Conservation (phyloP, 2,113 vertebrate genomes). For the Crocuta crocuta region DNA sequence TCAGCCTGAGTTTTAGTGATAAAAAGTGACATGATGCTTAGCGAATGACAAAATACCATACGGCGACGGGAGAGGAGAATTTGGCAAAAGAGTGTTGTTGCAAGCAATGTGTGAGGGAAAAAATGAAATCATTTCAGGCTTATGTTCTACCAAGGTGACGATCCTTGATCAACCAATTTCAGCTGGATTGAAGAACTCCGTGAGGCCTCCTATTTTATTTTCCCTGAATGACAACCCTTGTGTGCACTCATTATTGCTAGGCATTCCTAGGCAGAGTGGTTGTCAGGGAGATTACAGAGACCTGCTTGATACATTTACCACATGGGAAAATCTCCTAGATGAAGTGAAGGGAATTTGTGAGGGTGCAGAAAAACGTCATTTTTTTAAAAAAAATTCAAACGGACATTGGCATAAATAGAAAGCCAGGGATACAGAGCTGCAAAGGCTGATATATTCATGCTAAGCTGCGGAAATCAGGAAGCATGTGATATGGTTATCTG, state of each 20-base stretch:
- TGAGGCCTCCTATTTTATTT: neutral
- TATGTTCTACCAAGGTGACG: neutral
- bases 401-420: neutral
- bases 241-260: neutral
- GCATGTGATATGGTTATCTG: constrained; percentile 22
- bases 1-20: neutral
- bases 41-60: neutral
- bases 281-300: neutral
- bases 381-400: neutral
- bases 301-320: neutral
- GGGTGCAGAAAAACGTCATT: neutral
- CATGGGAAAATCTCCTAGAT: neutral
- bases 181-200: neutral
- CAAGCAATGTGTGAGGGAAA: neutral
- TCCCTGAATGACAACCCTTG: neutral
- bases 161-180: neutral
- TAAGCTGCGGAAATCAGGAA: constrained; percentile 29
- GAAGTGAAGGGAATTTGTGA: neutral
- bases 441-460: neutral
- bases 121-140: neutral
- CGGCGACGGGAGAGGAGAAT: neutral
- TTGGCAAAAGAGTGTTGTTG: neutral
- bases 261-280: neutral
- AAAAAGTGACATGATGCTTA: neutral
- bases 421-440: neutral